Conservation (phyloP, 2,797 vertebrate species). For the Octomys mimax region DNA sequence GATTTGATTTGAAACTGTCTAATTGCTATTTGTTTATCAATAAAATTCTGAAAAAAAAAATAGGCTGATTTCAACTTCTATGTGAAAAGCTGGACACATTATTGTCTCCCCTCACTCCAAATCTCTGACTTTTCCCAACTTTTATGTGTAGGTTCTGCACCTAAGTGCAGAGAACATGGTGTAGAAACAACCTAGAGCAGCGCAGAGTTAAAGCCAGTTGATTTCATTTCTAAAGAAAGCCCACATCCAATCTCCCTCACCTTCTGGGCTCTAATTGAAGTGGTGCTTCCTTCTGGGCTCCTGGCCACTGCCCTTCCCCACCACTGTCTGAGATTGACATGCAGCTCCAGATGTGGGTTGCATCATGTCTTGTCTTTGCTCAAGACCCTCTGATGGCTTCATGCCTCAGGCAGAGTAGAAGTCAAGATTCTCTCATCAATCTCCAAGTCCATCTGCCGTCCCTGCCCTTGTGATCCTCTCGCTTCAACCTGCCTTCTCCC, state of each 20-base stretch:
- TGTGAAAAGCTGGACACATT: not conserved
- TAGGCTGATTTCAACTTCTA: not conserved
- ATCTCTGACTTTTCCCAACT: not conserved
- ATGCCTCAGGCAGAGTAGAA: not conserved
- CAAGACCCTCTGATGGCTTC: not conserved
- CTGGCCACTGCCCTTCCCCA: not conserved
- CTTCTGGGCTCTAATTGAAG: not conserved
- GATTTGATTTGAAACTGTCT: too few species aligned
- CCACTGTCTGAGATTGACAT: not conserved
- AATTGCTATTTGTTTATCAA: too few species aligned
- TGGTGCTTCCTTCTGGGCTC: not conserved
- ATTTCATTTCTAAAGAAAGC: conserved; percentile 9
- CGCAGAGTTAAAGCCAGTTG: not conserved
- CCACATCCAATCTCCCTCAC: rapidly evolving
- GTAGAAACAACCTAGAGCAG: not conserved
- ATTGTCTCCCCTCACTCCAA: not conserved
- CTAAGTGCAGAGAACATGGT: not conserved
- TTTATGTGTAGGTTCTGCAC: not conserved
- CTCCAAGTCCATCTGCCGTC: not conserved
- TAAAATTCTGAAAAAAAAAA: too few species aligned
- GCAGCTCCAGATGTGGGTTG: not conserved
- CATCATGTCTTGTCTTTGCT: not conserved
- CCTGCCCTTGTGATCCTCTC: not conserved
- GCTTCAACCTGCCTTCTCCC: not conserved
- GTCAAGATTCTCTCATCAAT: not conserved